Base-by-base conservation (phyloP, 1,140 invertebrate genomes). In the Penaeus indicus region DNA sequence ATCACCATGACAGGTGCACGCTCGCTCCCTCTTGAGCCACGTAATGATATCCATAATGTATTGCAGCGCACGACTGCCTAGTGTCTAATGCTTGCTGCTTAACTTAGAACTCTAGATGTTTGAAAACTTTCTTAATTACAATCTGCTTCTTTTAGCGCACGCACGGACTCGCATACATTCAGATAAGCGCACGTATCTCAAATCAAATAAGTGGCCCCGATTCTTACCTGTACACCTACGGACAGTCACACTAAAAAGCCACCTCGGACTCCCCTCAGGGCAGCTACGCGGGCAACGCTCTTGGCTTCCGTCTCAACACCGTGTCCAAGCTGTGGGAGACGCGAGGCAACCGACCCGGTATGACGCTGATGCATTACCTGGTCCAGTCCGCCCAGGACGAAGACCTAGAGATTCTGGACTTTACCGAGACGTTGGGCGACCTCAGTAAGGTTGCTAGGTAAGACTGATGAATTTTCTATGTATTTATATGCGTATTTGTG, bases 311-410 rank as follows among this genome's bases (percentile, higher is more conserved):
- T 92, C 94, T 99, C 21, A 96, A 96, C 22, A 99, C 98, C 0
- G 93, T 99, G 32, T 97, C 98, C 92, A 99, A 99, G 93, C 94
- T 99, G 60, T 97, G 97, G 0, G 98, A 99, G 92, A 99, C 98
- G 81, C 94, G 98, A 81, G 97, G 98, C 3, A 99, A 99, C 93
- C 98, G 98, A 92, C 98, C 98, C 1, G 97, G 97, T 81, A 97
- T 99, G 95, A 99, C 98, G 93, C 94, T 99, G 21, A 96, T 99
- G 91, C 98, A 99, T 93, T 99, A 97, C 92, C 97, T 99, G 19
- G 97, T 91, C 27, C 78, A 97, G 95, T 96, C 97, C 96, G 96
- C 96, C 0, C 96, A 98, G 92, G 95, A 95, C 87, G 96, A 96
- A 91, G 95, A 96, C 92, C 96, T 96, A 91, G 95, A 96, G 87